Evolutionary conservation across 2,888 invertebrate species (phyloP).

Genomic region (Ellobium chinense): DNA sequence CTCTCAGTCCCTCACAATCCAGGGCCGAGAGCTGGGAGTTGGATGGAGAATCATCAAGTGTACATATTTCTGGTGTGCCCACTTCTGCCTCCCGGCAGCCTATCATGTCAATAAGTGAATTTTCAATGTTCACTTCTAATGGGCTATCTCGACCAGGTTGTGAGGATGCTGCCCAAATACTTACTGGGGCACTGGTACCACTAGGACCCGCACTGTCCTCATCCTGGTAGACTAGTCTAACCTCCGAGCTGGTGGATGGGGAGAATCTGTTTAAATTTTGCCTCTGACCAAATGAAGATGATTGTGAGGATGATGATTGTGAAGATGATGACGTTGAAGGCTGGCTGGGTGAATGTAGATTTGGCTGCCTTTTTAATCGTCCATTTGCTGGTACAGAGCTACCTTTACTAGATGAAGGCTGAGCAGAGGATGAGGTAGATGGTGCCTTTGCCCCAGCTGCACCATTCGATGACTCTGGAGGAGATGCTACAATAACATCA

Average conservation of each 20-base stretch:
- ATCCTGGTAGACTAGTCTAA: not conserved
- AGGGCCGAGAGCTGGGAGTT: constrained; percentile 12
- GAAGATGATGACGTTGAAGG: constrained; percentile 4
- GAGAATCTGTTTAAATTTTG: not conserved
- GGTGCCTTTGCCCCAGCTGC: constrained; percentile 3
- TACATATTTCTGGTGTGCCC: constrained; percentile 12
- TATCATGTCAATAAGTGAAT: constrained; percentile 35
- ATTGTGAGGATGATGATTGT: not conserved
- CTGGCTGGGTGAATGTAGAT: not conserved
- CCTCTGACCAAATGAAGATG: not conserved
- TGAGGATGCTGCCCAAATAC: constrained; percentile 16
- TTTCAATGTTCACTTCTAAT: constrained; percentile 24
- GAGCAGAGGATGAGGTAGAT: not conserved
- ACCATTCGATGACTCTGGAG: constrained; percentile 24
- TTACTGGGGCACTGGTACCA: not conserved
- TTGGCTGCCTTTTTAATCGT: not conserved
- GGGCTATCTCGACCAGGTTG: constrained; percentile 15
- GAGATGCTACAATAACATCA: constrained; percentile 50
- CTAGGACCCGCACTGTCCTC: not conserved
- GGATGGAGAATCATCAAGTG: not conserved
- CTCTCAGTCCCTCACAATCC: not conserved
- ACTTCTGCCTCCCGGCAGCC: constrained; percentile 34
- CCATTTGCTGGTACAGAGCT: not conserved
- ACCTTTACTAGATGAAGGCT: not conserved
- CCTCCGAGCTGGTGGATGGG: not conserved